A percentile compares a stretch with the other conserved stretches of the same genome.
Conservation (phyloP, 2,113 vertebrate genomes). For the Sander lucioperca region DNA sequence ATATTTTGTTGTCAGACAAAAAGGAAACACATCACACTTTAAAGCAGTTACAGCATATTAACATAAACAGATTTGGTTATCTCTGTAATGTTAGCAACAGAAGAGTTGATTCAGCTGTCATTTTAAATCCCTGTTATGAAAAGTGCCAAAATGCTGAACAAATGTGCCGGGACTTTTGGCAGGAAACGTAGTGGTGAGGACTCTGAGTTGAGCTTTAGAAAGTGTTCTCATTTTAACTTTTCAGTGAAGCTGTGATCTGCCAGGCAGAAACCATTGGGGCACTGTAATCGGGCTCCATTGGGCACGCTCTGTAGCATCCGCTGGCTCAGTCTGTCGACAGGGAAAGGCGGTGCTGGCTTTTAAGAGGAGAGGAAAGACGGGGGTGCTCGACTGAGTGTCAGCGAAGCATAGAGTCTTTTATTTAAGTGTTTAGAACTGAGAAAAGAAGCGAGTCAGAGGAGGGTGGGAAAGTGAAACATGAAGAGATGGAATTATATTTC, state of each 20-base stretch:
- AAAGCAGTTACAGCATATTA: neutral
- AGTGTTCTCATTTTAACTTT: slow-evolving; percentile 25
- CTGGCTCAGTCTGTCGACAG: slow-evolving; percentile 23
- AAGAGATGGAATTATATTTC: slow-evolving; percentile 26
- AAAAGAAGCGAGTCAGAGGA: neutral
- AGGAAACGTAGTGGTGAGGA: neutral
- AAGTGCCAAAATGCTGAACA: neutral
- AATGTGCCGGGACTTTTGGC: slow-evolving; percentile 25
- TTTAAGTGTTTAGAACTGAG: slow-evolving; percentile 27
- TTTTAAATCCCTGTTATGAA: neutral
- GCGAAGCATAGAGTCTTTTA: slow-evolving; percentile 67
- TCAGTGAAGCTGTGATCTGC: slow-evolving; percentile 51
- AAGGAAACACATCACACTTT: neutral
- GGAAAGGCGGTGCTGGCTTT: slow-evolving; percentile 42
- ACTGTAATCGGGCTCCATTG: slow-evolving; percentile 42
- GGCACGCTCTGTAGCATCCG: slow-evolving; percentile 34
- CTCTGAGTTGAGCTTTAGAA: slow-evolving; percentile 1
- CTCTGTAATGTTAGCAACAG: slow-evolving; percentile 5
- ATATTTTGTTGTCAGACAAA: neutral
- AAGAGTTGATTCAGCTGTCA: neutral
- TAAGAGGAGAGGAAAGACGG: slow-evolving; percentile 52
- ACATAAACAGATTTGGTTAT: neutral
- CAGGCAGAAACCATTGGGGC: slow-evolving; percentile 41
- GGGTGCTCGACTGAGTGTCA: slow-evolving; percentile 59
- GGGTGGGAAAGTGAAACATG: slow-evolving; percentile 39